Conservation (phyloP, 2,113 vertebrate genomes). For the Cryptoleucopteryx plumbea region DNA sequence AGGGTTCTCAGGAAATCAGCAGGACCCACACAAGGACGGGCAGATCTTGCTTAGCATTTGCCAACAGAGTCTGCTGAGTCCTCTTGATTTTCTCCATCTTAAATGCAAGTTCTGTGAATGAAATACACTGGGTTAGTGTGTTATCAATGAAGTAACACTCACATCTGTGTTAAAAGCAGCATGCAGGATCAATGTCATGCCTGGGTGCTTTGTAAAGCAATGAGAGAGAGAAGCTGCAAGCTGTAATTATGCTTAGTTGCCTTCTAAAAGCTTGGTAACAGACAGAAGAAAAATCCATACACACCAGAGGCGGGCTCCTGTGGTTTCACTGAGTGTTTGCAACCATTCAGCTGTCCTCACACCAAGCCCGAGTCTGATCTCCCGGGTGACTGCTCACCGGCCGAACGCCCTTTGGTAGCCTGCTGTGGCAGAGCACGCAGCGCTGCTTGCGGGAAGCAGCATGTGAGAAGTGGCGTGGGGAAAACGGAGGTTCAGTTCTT, state of each 20-base stretch:
- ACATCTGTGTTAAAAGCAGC: not conserved
- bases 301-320: not conserved
- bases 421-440: rapidly evolving
- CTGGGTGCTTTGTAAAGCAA: not conserved
- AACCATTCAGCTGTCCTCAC: not conserved
- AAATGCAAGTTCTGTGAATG: not conserved
- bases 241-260: not conserved
- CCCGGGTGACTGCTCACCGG: rapidly evolving
- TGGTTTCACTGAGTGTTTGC: not conserved
- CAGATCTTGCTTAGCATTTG: rapidly evolving
- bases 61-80: not conserved
- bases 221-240: not conserved
- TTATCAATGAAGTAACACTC: not conserved
- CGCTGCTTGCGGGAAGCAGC: not conserved
- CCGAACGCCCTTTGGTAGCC: not conserved
- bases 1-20: not conserved
- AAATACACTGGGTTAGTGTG: not conserved
- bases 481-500: not conserved
- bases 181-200: not conserved
- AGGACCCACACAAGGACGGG: no score
- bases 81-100: not conserved
- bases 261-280: not conserved
- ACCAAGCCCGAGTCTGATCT: not conserved
- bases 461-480: rapidly evolving
- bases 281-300: not conserved